Conservation (phyloP, 2,888 invertebrate species). For the Epistrophe grossulariae region DNA sequence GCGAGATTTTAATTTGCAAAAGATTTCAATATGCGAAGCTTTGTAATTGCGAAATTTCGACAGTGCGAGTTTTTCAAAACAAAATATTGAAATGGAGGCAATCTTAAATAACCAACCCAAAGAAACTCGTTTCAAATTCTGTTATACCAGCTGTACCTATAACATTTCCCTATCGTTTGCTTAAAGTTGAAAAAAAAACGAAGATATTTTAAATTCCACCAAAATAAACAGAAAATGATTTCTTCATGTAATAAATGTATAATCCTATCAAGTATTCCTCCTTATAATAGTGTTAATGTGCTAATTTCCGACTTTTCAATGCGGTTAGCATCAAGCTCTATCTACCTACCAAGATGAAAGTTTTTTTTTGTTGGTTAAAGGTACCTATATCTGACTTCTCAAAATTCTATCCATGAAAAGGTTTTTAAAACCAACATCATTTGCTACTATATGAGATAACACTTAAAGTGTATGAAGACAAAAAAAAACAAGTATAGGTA, state of each 20-base stretch:
- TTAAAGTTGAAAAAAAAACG: too few relatives aligned
- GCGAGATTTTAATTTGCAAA: too few relatives aligned
- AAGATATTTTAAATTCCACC: not conserved
- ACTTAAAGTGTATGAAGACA: not conserved
- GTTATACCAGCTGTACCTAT: too few relatives aligned
- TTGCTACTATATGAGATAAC: conserved; percentile 6
- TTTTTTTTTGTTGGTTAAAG: not conserved
- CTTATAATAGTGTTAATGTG: not conserved
- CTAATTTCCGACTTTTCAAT: conserved; percentile 5
- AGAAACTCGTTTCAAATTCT: too few relatives aligned
- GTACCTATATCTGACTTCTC: not conserved
- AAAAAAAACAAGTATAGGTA: not conserved
- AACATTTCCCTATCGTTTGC: too few relatives aligned
- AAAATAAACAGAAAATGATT: not conserved
- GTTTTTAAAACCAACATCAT: not conserved
- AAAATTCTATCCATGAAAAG: not conserved
- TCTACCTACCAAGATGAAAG: not conserved
- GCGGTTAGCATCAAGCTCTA: not conserved
- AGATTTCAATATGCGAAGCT: too few relatives aligned
- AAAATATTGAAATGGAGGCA: too few relatives aligned
- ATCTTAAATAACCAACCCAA: too few relatives aligned
- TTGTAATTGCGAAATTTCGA: too few relatives aligned
- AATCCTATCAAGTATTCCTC: not conserved
- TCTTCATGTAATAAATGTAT: not conserved
- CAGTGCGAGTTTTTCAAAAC: too few relatives aligned